phyloP scores from a whole-genome alignment of 2,113 vertebrate species.

The Chloropsis cyanopogon region DNA sequence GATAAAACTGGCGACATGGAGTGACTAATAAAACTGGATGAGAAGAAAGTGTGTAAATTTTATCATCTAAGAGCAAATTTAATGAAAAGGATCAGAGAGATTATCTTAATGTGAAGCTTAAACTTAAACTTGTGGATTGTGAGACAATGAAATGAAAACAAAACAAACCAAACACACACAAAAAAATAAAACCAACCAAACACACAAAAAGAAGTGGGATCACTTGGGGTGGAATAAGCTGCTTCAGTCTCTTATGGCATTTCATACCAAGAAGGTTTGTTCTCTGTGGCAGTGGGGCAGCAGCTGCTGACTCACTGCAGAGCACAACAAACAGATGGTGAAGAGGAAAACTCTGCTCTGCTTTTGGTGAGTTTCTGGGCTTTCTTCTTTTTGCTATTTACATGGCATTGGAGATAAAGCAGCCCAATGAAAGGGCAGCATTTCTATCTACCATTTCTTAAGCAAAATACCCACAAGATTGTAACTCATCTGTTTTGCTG shows the following conservation, averaged over 20 bases:
- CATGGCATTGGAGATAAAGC: neutral
- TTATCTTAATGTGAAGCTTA: neutral
- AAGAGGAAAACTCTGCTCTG: neutral
- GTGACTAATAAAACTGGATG: neutral
- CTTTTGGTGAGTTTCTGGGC: neutral
- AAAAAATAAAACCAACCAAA: too few species aligned
- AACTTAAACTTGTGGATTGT: neutral
- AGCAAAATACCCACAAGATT: neutral
- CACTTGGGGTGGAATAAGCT: neutral
- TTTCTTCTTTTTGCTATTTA: neutral
- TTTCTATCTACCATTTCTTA: neutral
- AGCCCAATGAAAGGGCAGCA: neutral
- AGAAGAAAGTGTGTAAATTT: neutral
- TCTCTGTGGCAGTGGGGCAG: rapidly evolving
- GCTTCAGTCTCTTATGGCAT: neutral
- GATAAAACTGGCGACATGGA: neutral
- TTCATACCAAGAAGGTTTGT: neutral
- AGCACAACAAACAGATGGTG: neutral
- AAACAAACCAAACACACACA: neutral
- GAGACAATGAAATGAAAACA: neutral
- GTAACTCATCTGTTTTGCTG: neutral
- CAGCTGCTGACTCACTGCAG: neutral
- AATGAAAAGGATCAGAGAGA: neutral
- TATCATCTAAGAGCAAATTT: neutral
- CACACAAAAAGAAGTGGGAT: neutral